Evolutionary conservation across 1,140 invertebrate species (phyloP), one percentile per base, ranked within the genome.

Genomic region (Coelopa frigida): DNA sequence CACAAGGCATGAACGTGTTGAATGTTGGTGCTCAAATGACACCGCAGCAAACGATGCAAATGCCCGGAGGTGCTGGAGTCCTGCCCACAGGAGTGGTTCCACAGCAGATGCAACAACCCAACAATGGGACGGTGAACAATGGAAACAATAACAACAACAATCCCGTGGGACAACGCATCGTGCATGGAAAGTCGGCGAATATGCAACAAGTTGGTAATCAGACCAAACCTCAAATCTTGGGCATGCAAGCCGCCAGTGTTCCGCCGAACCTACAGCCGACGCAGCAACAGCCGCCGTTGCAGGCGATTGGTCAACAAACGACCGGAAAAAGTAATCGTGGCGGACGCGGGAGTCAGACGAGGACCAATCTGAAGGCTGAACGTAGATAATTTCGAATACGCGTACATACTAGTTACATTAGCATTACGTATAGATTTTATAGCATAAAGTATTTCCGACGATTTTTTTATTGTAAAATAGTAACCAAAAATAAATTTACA

Each of bases 341-440:
- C 3, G 47, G 35, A 4, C 47, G 47, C 24, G 35, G 41, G 14
- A 43, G 38, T 20, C 33, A 15, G 20, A 49, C 47, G 12, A 24
- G 47, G 10, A 36, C 47, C 10, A 49, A 49, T 39, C 42, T 49
- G 7, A 49, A 49, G 32, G 35, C 18, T 21, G 47, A 49, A 24
- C 35, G 47, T 17, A 49, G 47, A 44, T 49, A n/a, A n/a, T n/a
- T n/a, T n/a, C n/a, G n/a, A n/a, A n/a, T n/a, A n/a, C n/a, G n/a
- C n/a, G n/a, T n/a, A n/a, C n/a, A n/a, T n/a, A n/a, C n/a, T n/a
- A n/a, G n/a, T n/a, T n/a, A n/a, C n/a, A n/a, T n/a, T n/a, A n/a
- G n/a, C n/a, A n/a, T n/a, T n/a, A n/a, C n/a, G n/a, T n/a, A n/a
- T n/a, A n/a, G n/a, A n/a, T n/a, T n/a, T n/a, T n/a, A n/a, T n/a